A percentile compares a stretch with the other conserved stretches of the same genome.
Conservation (phyloP, 2,113 vertebrate genomes). For the Oncorhynchus kisutch region DNA sequence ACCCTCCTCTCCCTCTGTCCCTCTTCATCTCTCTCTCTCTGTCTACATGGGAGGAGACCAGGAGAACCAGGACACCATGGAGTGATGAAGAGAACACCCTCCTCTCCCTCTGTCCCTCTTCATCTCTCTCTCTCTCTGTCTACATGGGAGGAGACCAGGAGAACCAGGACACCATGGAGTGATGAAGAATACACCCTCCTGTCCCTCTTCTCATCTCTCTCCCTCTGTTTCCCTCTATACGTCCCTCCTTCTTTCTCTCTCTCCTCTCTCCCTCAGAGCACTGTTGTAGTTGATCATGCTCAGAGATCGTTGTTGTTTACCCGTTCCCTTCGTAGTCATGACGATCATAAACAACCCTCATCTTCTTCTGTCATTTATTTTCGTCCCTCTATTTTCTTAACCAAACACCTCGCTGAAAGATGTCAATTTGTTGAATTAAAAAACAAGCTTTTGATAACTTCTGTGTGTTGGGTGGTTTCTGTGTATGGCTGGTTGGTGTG, state of each 20-base stretch:
- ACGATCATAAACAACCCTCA: background rate
- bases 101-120: slow-evolving; percentile 69
- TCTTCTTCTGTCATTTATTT: background rate
- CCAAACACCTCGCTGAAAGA: background rate
- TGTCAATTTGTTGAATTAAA: background rate
- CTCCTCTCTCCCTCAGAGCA: background rate
- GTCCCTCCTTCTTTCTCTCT: too few species aligned
- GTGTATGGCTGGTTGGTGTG: too few species aligned
- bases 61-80: slow-evolving; percentile 83
- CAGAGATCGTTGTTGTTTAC: background rate
- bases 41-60: slow-evolving; percentile 79
- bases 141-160: too few species aligned
- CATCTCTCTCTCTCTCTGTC: slow-evolving; percentile 73
- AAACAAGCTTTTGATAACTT: slow-evolving; percentile 1
- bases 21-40: too few species aligned
- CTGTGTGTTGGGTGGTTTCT: background rate
- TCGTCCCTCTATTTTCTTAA: too few species aligned
- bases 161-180: too few species aligned
- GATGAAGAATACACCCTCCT: background rate
- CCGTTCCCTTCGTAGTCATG: background rate
- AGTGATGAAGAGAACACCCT: background rate
- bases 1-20: too few species aligned
- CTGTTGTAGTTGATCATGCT: background rate
- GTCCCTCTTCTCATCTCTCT: background rate
- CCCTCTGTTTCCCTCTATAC: background rate